These are phyloP conservation scores for Tursiops truncatus DNA, from an alignment of 2,113 vertebrate species.

Conservation along the genomic window DNA sequence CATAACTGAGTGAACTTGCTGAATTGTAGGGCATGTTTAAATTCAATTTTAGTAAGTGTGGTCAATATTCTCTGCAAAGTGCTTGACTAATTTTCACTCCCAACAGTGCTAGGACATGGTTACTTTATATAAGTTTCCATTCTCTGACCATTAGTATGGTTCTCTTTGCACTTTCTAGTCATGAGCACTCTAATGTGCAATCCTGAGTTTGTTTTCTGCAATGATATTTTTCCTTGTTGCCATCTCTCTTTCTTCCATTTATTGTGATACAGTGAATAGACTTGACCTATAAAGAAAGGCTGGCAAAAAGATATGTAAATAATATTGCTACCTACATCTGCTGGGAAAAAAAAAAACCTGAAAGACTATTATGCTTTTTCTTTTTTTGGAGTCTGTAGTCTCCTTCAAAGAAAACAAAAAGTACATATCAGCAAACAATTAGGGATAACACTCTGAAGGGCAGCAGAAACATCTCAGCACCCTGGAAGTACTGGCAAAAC, in stretches of 20 bases:
- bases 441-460: background rate
- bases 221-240: background rate
- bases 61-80: background rate
- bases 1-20: background rate
- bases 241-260: background rate
- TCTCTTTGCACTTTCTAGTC: background rate
- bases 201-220: background rate
- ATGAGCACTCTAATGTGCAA: background rate
- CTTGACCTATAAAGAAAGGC: background rate
- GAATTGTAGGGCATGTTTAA: background rate
- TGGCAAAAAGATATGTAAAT: background rate
- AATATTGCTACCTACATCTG: background rate
- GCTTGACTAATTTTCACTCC: background rate
- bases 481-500: background rate
- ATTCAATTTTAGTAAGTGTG: background rate
- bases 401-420: background rate
- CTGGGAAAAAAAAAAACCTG: background rate
- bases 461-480: background rate
- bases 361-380: background rate
- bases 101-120: background rate
- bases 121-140: background rate
- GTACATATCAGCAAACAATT: background rate
- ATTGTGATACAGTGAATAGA: background rate
- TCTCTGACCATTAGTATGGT: background rate
- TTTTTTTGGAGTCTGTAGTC: background rate